Evolutionary conservation across 2,888 invertebrate genomes (phyloP), one percentile per base, ranked within the genome.

Genomic region (Aquatica leii): DNA sequence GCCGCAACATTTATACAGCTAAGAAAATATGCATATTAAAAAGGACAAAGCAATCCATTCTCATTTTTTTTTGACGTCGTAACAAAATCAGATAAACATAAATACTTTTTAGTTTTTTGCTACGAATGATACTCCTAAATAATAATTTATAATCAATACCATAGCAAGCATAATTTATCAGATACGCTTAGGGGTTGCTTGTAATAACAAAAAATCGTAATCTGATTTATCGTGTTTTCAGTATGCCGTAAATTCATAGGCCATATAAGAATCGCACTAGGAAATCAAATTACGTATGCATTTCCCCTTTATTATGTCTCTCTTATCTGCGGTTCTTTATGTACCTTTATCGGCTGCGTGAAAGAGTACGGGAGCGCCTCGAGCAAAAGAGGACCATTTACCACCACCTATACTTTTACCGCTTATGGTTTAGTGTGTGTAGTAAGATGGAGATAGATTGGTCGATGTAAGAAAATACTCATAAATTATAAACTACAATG

Each of bases 241-340:
- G 71, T 69, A 69, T 71, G 70, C 67, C 62, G 69, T 69, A 72
- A 70, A 70, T 73, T 68, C 68, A 65, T 65, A 65, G 68, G 61
- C 69, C 65, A 67, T 70, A 65, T 64, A 68, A 69, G 62, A 66
- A 71, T 72, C 72, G 73, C 58, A 62, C 59, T 50, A 70, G 77
- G 77, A 78, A 78, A 79, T 79, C 78, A 78, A 80, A 80, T 80
- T 80, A 80, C 78, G 78, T 78, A 79, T 80, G 79, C 79, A 77
- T 77, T 78, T 77, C 77, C 77, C 73, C 69, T 71, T 73, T 76
- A 76, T 76, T 77, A 76, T 76, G 76, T 74, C 73, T 73, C 69
- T 69, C 75, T 78, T 76, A 76, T 77, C 77, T 73, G 73, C 63
- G 74, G 73, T 74, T 74, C 76, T 78, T 77, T 77, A 77, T 77